These are phyloP conservation scores for Acheta domesticus DNA, from an alignment of 2,888 invertebrate species.

Conservation along the genomic window DNA sequence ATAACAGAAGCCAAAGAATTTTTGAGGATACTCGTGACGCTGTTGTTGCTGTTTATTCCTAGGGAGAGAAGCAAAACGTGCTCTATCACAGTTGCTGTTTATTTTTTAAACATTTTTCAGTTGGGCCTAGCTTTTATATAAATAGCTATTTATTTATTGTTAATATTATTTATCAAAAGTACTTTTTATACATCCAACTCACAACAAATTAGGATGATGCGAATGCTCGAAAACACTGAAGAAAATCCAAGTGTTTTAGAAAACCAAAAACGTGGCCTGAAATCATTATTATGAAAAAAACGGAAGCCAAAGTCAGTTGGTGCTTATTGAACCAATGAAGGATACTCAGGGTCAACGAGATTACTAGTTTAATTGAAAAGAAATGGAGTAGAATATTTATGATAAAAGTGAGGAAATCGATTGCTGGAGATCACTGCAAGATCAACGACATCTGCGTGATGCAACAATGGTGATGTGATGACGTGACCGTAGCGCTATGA, in stretches of 20 bases:
- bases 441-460: constrained; percentile 25
- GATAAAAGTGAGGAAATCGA: not conserved
- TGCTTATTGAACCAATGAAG: constrained; percentile 23
- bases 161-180: constrained; percentile 33
- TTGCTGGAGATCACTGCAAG: constrained; percentile 28
- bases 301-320: constrained; percentile 12
- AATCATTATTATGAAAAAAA: not conserved
- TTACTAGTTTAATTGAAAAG: not conserved
- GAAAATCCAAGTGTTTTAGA: not conserved
- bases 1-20: constrained; percentile 32
- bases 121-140: constrained; percentile 30
- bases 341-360: constrained; percentile 11
- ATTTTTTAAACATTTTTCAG: constrained; percentile 28
- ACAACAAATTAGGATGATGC: constrained; percentile 36
- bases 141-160: constrained; percentile 34
- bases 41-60: constrained; percentile 26
- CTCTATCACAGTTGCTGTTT: constrained; percentile 25
- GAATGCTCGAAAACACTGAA: constrained; percentile 11
- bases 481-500: not conserved
- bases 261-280: not conserved
- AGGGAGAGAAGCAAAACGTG: constrained; percentile 18
- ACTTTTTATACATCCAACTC: constrained; percentile 32
- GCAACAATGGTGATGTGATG: constrained; percentile 6
- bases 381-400: constrained; percentile 21
- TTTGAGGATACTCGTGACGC: constrained; percentile 28